phyloP scores from a whole-genome alignment of 2,797 vertebrate species.

The Anguilla anguilla region DNA sequence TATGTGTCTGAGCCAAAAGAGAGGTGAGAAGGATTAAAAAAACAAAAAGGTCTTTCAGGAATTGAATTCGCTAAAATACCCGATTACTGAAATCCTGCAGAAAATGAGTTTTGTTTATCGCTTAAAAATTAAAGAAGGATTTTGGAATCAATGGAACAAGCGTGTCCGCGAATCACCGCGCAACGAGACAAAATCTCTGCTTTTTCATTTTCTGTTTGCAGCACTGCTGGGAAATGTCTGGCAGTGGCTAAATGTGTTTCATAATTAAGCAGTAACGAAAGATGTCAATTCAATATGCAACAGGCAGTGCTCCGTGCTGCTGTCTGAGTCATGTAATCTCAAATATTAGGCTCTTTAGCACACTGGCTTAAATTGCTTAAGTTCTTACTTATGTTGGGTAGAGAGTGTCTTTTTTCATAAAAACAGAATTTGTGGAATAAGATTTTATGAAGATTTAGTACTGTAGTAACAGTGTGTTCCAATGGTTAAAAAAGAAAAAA shows the following conservation, averaged over 20 bases:
- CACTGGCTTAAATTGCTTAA: constrained; percentile 3
- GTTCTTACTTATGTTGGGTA: background rate
- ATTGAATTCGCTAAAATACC: constrained; percentile 36
- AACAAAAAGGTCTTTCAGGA: constrained; percentile 12
- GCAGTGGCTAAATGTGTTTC: constrained; percentile 20
- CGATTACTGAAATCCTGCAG: constrained; percentile 38
- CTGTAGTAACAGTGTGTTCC: background rate
- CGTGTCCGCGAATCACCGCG: constrained; percentile 35
- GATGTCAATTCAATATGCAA: constrained; percentile 23
- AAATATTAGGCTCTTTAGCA: constrained; percentile 14
- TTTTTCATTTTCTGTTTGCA: constrained; percentile 21
- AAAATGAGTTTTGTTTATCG: constrained; percentile 34
- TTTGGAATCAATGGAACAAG: constrained; percentile 41
- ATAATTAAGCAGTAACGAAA: constrained; percentile 23
- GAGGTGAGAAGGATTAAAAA: constrained; percentile 10
- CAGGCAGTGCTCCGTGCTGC: background rate
- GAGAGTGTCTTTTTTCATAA: background rate
- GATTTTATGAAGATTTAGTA: constrained; percentile 5
- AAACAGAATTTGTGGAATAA: background rate
- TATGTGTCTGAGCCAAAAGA: background rate
- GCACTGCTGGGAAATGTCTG: constrained; percentile 21
- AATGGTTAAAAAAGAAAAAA: background rate
- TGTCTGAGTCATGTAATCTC: constrained; percentile 16
- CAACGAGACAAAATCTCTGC: constrained; percentile 19
- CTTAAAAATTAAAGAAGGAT: constrained; percentile 37